Evolutionary conservation across 2,888 invertebrate genomes (phyloP), one percentile per base, ranked within the genome.

Genomic region (Linyphia triangularis): DNA sequence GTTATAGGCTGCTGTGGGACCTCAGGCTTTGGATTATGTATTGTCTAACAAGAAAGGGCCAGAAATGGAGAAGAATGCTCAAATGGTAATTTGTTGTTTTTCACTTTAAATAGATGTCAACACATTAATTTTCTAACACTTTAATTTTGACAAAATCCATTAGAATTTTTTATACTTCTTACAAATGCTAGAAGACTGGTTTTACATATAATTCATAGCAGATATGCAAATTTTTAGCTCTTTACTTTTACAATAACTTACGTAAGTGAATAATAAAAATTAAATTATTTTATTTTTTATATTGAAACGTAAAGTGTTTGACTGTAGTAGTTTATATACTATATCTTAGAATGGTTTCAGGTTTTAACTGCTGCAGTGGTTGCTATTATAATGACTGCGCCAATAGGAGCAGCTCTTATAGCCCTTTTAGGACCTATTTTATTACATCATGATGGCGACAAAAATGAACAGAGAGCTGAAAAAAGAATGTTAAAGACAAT

Each of bases 301-400:
- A n/a, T n/a, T n/a, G n/a, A n/a, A n/a, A n/a, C n/a, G n/a, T n/a
- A n/a, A n/a, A 43, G 13, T 43, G 10, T 43, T 43, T 2, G 43
- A 43, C 16, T 2, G 16, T 13, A 2, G 2, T 43, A n/a, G n/a
- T n/a, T n/a, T n/a, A n/a, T n/a, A n/a, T n/a, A 43, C n/a, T n/a
- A n/a, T n/a, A n/a, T n/a, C n/a, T n/a, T n/a, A n/a, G 9, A 6
- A n/a, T 22, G 13, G 33, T 16, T 51, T 24, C 28, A 94, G 75
- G 95, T 97, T 33, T 94, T 97, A 91, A 96, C 95, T 85, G 93
- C 96, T 82, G 95, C 96, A 92, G 95, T 97, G 28, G 93, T 97
- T 90, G 96, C 96, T 26, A 97, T 97, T 90, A 94, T 97, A 30
- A 93, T 97, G 89, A 97, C 97, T 0, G 97, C 97, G 57, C 94